Evolutionary conservation across 2,113 vertebrate genomes (phyloP).

Genomic region (Onychostruthus taczanowskii): DNA sequence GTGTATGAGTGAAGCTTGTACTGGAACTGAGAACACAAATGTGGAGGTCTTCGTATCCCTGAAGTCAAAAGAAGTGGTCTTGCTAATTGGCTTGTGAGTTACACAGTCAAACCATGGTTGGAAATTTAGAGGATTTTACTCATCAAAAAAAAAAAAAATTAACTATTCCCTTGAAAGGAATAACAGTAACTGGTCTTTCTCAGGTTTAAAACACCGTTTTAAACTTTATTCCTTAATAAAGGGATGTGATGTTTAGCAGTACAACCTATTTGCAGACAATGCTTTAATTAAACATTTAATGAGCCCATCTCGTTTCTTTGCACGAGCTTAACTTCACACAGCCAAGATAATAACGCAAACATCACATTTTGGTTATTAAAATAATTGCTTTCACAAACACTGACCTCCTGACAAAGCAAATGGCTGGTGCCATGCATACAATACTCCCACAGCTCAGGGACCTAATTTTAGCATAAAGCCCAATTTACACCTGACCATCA

Average conservation of each 20-base stretch:
- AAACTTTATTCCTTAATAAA: background rate
- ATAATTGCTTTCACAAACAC: conserved; percentile 14
- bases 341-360: conserved; percentile 7
- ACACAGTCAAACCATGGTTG: background rate
- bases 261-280: background rate
- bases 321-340: background rate
- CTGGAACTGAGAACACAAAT: background rate
- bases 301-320: background rate
- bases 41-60: background rate
- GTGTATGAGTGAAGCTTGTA: background rate
- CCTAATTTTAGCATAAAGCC: background rate
- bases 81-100: background rate
- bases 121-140: background rate
- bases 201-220: background rate
- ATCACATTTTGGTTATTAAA: conserved; percentile 18
- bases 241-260: background rate
- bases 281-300: conserved; percentile 33
- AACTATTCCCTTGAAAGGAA: background rate
- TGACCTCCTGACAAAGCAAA: background rate
- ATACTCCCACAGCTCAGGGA: background rate
- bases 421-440: background rate
- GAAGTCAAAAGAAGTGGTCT: background rate
- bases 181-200: background rate
- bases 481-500: background rate
- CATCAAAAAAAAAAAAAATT: background rate